Evolutionary conservation across 1,140 invertebrate species (phyloP).

Genomic region (Temnothorax longispinosus): DNA sequence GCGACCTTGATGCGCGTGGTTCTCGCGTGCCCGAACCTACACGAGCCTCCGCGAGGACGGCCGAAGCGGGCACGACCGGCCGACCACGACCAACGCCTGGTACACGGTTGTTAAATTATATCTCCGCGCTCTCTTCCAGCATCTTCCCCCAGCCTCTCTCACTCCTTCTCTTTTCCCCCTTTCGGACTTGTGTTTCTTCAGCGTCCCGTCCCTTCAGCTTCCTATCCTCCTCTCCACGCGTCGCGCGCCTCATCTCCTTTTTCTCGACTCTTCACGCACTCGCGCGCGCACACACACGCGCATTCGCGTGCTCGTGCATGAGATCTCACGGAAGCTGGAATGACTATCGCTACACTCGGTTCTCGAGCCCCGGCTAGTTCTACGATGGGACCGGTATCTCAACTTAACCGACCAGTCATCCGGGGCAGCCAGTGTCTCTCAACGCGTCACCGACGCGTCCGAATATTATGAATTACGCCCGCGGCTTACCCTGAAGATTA

Average conservation of each 20-base stretch:
- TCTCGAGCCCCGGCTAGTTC: constrained; percentile 68
- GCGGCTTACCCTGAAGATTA: background rate
- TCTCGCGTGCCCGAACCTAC: constrained; percentile 85
- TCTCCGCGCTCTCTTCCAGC: constrained; percentile 44
- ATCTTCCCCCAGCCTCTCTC: background rate
- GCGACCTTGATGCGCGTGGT: constrained; percentile 86
- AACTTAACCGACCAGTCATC: constrained; percentile 77
- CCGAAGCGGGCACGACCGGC: constrained; percentile 71
- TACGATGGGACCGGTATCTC: constrained; percentile 82
- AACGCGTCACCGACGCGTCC: constrained; percentile 54
- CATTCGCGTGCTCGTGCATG: constrained; percentile 38
- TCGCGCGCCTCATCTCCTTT: constrained; percentile 39
- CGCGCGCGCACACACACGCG: background rate
- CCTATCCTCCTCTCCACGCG: constrained; percentile 21
- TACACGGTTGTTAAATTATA: constrained; percentile 65
- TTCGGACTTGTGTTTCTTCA: constrained; percentile 5
- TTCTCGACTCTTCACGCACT: constrained; percentile 17
- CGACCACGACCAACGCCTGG: constrained; percentile 51
- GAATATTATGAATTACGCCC: constrained; percentile 10
- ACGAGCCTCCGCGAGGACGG: constrained; percentile 76
- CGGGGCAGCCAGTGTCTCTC: constrained; percentile 79
- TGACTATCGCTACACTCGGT: constrained; percentile 66
- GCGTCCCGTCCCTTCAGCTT: background rate
- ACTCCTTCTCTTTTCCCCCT: background rate
- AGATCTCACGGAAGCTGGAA: constrained; percentile 81